Conservation (phyloP, 2,113 vertebrate species). For the Cynoglossus semilaevis region DNA sequence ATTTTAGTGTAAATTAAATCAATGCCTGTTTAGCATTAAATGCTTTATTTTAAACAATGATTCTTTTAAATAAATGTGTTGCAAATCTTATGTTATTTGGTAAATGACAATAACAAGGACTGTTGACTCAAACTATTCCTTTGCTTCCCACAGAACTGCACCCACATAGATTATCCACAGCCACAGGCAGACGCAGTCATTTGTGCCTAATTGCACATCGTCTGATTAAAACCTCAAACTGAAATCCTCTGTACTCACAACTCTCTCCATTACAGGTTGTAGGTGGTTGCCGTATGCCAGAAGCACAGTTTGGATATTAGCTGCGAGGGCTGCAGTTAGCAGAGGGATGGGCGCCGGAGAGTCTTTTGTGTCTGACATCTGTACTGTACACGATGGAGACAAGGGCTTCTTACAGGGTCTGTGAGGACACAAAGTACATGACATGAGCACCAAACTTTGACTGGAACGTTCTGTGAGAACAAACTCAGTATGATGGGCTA, state of each 20-base stretch:
- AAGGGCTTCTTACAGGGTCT: slow-evolving; percentile 96
- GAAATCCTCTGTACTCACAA: slow-evolving; percentile 71
- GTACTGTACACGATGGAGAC: slow-evolving; percentile 86
- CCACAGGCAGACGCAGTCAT: no score
- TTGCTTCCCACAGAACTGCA: no score
- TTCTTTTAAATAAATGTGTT: no score
- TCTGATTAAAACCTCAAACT: not conserved
- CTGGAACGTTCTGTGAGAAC: not conserved
- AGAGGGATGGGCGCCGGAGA: slow-evolving; percentile 86
- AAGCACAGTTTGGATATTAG: slow-evolving; percentile 79
- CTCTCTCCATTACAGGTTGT: slow-evolving; percentile 89
- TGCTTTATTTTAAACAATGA: no score
- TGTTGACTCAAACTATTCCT: no score
- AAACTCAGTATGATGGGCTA: no score
- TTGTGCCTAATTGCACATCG: not conserved
- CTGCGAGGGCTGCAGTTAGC: slow-evolving; percentile 82
- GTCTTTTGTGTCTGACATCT: slow-evolving; percentile 86
- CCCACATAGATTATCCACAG: no score
- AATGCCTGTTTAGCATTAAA: no score
- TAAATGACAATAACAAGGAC: no score
- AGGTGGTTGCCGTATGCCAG: slow-evolving; percentile 90
- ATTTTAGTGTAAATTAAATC: no score
- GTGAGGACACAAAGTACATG: not conserved
- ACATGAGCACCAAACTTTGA: not conserved
- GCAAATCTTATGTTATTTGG: no score